These are phyloP conservation scores for Anagyrus pseudococci DNA, from an alignment of 2,888 invertebrate genomes.

Conservation along the genomic window DNA sequence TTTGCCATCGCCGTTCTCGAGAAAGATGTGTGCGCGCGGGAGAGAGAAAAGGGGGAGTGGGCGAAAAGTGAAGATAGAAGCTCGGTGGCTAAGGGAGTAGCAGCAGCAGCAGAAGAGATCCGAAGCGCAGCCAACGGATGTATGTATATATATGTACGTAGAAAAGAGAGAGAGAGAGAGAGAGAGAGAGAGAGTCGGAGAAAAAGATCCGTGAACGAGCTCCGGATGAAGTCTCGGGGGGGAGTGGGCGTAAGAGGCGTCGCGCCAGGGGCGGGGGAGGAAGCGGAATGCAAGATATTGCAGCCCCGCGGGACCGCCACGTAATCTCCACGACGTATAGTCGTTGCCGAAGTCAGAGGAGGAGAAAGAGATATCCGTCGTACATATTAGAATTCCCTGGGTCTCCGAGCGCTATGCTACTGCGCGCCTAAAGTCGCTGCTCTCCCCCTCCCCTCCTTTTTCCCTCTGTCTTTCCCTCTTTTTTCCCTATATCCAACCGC, in stretches of 20 bases:
- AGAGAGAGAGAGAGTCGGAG: slow-evolving; percentile 25
- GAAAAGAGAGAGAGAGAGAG: slow-evolving; percentile 26
- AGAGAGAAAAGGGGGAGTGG: background rate
- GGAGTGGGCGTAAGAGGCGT: slow-evolving; percentile 3
- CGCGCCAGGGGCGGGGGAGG: slow-evolving; percentile 7
- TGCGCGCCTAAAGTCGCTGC: slow-evolving; percentile 27
- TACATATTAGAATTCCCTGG: slow-evolving; percentile 58
- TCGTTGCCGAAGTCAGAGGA: slow-evolving; percentile 7
- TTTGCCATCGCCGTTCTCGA: too few relatives aligned
- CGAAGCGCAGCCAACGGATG: too few relatives aligned
- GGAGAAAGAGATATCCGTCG: slow-evolving; percentile 43
- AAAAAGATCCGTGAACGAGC: slow-evolving; percentile 31
- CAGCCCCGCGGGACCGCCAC: slow-evolving; percentile 59
- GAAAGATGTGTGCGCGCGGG: background rate
- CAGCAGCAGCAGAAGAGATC: too few relatives aligned
- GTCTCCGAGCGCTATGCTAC: too few relatives aligned
- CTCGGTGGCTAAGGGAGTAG: too few relatives aligned
- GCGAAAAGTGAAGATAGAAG: too few relatives aligned
- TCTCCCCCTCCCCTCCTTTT: slow-evolving; percentile 36
- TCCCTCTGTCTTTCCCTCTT: slow-evolving; percentile 26
- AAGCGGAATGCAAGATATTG: slow-evolving; percentile 62
- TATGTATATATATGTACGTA: too few relatives aligned
- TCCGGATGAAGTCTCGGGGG: slow-evolving; percentile 40
- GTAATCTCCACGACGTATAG: slow-evolving; percentile 60
- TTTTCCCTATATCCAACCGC: slow-evolving; percentile 30